Evolutionary conservation across 2,888 invertebrate genomes (phyloP).

Genomic region (Eumerus sabulonum): DNA sequence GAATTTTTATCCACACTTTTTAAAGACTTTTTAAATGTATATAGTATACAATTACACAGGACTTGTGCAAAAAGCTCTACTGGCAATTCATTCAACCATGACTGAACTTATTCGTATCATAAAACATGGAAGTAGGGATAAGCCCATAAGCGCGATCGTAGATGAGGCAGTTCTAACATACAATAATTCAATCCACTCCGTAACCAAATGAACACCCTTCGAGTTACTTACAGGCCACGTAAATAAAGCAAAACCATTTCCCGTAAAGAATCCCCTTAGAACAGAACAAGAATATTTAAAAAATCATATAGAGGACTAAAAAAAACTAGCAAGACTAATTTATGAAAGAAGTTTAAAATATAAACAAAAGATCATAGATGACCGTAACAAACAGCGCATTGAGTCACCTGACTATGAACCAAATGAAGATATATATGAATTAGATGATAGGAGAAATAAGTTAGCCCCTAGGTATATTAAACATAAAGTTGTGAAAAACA

Average conservation of each 20-base stretch:
- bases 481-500: neutral
- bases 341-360: neutral
- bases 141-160: conserved; percentile 28
- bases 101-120: no score
- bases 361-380: conserved; percentile 9
- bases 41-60: no score
- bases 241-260: neutral
- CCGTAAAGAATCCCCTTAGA: conserved; percentile 26
- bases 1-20: no score
- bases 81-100: no score
- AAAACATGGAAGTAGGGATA: conserved; percentile 38
- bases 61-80: no score
- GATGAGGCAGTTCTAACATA: no score
- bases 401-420: conserved; percentile 13
- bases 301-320: conserved; percentile 4
- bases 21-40: no score
- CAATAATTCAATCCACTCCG: conserved; percentile 30
- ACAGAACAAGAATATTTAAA: conserved; percentile 20
- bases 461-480: neutral
- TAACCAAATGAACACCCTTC: conserved; percentile 45
- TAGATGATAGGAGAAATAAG: conserved; percentile 25
- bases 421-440: conserved; percentile 22
- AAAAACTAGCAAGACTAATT: conserved; percentile 12
- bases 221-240: conserved; percentile 7
- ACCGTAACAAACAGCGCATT: conserved; percentile 8